phyloP scores from a whole-genome alignment of 2,113 vertebrate species.

The Tachysurus fulvidraco region DNA sequence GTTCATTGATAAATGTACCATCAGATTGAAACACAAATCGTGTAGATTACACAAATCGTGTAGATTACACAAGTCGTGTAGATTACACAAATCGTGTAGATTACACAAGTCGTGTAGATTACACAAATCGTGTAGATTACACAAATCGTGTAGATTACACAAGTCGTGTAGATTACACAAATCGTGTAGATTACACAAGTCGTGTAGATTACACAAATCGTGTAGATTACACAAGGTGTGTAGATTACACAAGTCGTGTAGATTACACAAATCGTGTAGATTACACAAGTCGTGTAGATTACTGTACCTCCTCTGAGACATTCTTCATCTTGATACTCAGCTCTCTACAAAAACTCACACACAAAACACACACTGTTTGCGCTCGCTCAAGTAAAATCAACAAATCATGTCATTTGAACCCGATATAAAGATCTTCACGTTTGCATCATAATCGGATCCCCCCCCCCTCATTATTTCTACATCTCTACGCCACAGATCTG shows the following conservation, averaged over 20 bases:
- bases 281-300: no score
- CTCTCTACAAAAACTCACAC: neutral
- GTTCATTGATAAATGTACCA: neutral
- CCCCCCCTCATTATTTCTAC: neutral
- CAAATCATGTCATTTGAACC: constrained; percentile 13
- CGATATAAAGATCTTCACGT: constrained; percentile 9
- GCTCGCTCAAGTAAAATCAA: neutral
- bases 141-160: neutral
- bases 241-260: neutral
- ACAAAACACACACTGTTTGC: neutral
- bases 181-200: neutral
- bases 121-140: neutral
- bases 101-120: no score
- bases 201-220: no score
- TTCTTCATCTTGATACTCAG: constrained; percentile 1
- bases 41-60: neutral
- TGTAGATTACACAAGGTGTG: neutral
- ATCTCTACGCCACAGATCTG: neutral
- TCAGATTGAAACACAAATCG: neutral
- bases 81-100: neutral
- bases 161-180: no score
- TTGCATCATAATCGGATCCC: constrained; percentile 15
- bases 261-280: neutral
- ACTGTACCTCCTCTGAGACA: neutral
- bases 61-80: no score